Base-by-base conservation (phyloP, 2,113 vertebrate species). In the Egretta garzetta region DNA sequence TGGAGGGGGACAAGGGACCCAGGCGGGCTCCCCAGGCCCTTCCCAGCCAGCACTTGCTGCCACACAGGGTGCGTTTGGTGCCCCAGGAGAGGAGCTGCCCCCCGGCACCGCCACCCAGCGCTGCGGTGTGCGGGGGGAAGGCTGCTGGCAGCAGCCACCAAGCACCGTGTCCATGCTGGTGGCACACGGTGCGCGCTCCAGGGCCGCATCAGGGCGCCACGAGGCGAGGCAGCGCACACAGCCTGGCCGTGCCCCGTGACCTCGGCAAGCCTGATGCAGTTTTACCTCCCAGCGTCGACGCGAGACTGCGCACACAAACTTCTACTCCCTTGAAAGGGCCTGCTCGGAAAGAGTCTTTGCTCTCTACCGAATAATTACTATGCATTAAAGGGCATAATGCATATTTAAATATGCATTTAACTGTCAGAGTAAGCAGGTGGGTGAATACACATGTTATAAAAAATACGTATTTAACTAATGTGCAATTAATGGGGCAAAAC, bases 401-500 rank as follows among this genome's bases (percentile, higher is more conserved):
- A 72, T 92, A 95, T 77, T 95, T 97, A 96, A 96, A 93, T 80
- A 53, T 22, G 87, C 92, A 94, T 68, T 96, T 96, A 85, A 76
- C 95, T 94, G 77, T 60, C 86, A 72, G 75, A 84, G 94, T 96
- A 96, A 97, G 95, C 93, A 97, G 90, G 87, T 94, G 94, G 83
- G 94, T 91, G 98, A 98, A 94, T 91, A 97, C 26, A 33, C 86
- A 95, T 94, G 93, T 96, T 94, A 85, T 95, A 90, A 97, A 72
- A 95, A 96, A 90, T 77, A 90, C 2, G 8, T 86, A 97, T 97
- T 97, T 97, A 97, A 97, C 96, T 96, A 96, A 95, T 90, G 86
- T 94, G 95, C 97, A 97, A 95, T 96, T 97, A 97, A 96, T 94
- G 96, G 94, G 77, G 76, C 96, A 97, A 97, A 98, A 86, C 68